phyloP scores from a whole-genome alignment of 2,888 invertebrate species.

The Bibio marci region DNA sequence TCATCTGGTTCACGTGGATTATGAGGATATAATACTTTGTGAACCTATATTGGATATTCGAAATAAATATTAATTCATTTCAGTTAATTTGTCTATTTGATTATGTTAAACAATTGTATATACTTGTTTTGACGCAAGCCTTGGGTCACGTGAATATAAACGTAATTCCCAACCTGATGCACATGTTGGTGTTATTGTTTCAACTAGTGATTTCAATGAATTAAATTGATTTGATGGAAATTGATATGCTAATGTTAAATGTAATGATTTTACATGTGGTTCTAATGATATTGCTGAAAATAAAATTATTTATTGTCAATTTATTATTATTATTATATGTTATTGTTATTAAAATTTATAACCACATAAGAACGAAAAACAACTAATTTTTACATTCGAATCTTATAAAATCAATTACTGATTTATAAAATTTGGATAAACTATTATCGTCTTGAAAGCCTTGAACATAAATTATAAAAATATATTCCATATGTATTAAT shows the following conservation, averaged over 20 bases:
- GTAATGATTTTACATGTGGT: conserved; percentile 69
- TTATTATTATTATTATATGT: neutral
- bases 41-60: conserved; percentile 32
- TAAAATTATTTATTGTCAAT: conserved; percentile 9
- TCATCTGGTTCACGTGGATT: conserved; percentile 64
- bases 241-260: conserved; percentile 78
- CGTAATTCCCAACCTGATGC: conserved; percentile 68
- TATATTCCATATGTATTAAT: no score
- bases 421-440: no score
- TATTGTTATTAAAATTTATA: no score
- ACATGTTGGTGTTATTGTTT: conserved; percentile 47
- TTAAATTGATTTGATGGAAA: conserved; percentile 58
- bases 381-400: no score
- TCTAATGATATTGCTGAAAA: conserved; percentile 51
- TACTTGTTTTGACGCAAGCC: conserved; percentile 53
- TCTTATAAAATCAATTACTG: no score
- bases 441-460: no score
- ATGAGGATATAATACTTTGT: conserved; percentile 65
- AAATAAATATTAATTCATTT: conserved; percentile 8
- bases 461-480: no score
- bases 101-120: no score
- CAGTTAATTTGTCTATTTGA: no score
- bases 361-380: no score
- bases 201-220: conserved; percentile 52
- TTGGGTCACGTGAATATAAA: conserved; percentile 69